These are phyloP conservation scores for Andrena camellia DNA, from an alignment of 2,888 invertebrate genomes.

Conservation along the genomic window DNA sequence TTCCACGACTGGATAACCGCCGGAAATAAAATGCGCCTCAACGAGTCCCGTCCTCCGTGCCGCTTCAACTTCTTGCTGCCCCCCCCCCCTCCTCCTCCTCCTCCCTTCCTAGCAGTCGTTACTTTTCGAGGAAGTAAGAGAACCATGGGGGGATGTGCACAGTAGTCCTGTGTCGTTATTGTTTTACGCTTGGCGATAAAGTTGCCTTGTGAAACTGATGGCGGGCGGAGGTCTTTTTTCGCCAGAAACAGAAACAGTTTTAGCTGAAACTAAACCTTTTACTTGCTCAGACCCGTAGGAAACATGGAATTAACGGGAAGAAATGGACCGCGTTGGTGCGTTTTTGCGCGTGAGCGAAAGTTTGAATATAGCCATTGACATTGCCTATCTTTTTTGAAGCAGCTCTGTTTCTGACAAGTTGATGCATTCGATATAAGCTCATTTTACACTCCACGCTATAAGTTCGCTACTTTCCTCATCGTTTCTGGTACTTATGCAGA, in stretches of 20 bases:
- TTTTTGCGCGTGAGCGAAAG: no score
- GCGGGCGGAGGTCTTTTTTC: neutral
- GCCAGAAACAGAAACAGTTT: neutral
- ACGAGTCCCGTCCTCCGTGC: constrained; percentile 33
- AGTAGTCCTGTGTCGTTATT: neutral
- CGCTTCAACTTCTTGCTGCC: constrained; percentile 4
- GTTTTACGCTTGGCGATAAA: constrained; percentile 20
- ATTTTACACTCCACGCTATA: no score
- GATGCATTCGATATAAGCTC: no score
- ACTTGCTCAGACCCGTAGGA: no score
- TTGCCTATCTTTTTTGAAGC: no score
- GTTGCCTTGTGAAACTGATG: neutral
- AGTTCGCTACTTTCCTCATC: no score
- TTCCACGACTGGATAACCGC: constrained; percentile 56
- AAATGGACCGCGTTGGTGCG: no score
- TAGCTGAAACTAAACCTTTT: neutral
- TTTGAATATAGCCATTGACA: no score
- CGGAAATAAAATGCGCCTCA: constrained; percentile 58
- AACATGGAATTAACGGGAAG: no score
- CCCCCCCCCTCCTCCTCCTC: no score
- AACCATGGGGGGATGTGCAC: neutral
- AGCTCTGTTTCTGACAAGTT: no score
- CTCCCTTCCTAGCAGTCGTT: neutral
- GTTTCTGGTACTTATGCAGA: no score
- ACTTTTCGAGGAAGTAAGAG: constrained; percentile 6